A percentile compares a stretch with the other conserved stretches of the same genome.
These are phyloP conservation scores for Gallinago nigripennis DNA, from an alignment of 2,797 vertebrate species.

Conservation along the genomic window DNA sequence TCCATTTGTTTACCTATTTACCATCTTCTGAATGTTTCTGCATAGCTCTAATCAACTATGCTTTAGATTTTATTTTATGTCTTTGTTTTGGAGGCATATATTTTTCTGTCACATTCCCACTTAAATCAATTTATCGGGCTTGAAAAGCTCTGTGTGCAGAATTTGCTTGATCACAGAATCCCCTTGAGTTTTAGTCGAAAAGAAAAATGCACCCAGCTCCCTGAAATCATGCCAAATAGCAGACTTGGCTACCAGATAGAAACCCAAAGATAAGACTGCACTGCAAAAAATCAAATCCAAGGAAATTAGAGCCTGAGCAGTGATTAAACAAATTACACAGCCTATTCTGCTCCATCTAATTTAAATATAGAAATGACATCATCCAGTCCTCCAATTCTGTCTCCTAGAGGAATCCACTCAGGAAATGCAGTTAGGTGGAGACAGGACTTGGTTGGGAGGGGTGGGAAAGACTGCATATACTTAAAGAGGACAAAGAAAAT, in stretches of 20 bases:
- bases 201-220: constrained; percentile 22
- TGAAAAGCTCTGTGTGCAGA: constrained; percentile 2
- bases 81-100: constrained; percentile 1
- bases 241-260: constrained; percentile 36
- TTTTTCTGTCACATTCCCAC: not conserved
- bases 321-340: constrained; percentile 56
- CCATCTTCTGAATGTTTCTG: constrained; percentile 7
- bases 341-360: constrained; percentile 56
- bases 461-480: not conserved
- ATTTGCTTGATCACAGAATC: constrained; percentile 21
- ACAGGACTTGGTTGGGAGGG: not conserved
- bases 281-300: constrained; percentile 57
- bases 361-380: constrained; percentile 62
- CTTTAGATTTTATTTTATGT: constrained; percentile 18
- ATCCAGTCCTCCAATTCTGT: not conserved
- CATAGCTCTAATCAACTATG: not conserved
- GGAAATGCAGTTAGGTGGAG: constrained; percentile 42
- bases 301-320: constrained; percentile 56
- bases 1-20: constrained; percentile 26
- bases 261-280: constrained; percentile 35
- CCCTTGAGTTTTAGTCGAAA: constrained; percentile 4
- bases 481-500: not conserved
- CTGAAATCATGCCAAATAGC: constrained; percentile 50
- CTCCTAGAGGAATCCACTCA: constrained; percentile 55
- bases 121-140: constrained; percentile 22